These are phyloP conservation scores for Melanchra persicariae DNA, from an alignment of 2,888 invertebrate genomes.

Conservation along the genomic window DNA sequence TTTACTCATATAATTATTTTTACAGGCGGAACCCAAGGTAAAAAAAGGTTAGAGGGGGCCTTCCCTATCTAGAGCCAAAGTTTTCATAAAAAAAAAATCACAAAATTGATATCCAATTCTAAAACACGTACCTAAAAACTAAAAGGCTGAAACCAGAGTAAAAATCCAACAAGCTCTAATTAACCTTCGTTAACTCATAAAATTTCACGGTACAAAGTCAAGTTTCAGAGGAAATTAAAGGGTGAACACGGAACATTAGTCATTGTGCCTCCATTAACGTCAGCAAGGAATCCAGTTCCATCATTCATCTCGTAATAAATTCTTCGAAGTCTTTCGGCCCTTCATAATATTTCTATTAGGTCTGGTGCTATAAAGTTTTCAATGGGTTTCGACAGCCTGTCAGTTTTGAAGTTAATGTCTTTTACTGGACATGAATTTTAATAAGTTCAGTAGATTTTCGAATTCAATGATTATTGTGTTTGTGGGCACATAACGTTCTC, in stretches of 20 bases:
- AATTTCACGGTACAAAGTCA: conserved; percentile 42
- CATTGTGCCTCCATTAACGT: conserved; percentile 60
- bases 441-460: not conserved
- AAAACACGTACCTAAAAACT: not conserved
- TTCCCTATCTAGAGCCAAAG: too few relatives aligned
- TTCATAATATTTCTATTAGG: conserved; percentile 56
- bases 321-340: conserved; percentile 43
- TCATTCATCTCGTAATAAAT: conserved; percentile 58
- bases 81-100: too few relatives aligned
- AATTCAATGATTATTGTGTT: not conserved
- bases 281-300: conserved; percentile 39
- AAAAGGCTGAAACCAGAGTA: fast-evolving
- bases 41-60: too few relatives aligned
- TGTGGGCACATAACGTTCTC: too few relatives aligned
- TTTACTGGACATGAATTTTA: conserved; percentile 2
- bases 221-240: conserved; percentile 57
- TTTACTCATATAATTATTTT: too few relatives aligned
- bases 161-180: conserved; percentile 43
- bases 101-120: too few relatives aligned
- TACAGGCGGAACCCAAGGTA: too few relatives aligned
- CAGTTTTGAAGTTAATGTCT: not conserved
- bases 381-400: conserved; percentile 1
- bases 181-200: conserved; percentile 55
- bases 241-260: conserved; percentile 54
- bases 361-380: conserved; percentile 24